Evolutionary conservation across 2,113 vertebrate genomes (phyloP).

Genomic region (zebrafish (Danio rerio)): GRCz12tu NC_133186.1:43043001-43043500

Average conservation of each 20-base stretch:
- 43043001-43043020: background rate
- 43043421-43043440: too few species aligned
- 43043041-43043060: conserved; percentile 48
- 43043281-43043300: background rate
- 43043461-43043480: too few species aligned
- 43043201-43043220: background rate
- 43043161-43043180: conserved; percentile 44
- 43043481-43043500: too few species aligned
- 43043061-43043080: conserved; percentile 57
- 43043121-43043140: conserved; percentile 41
- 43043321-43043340: background rate
- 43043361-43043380: background rate
- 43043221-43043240: background rate
- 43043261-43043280: background rate
- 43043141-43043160: conserved; percentile 17
- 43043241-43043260: background rate
- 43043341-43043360: background rate
- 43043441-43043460: too few species aligned
- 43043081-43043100: conserved; percentile 59
- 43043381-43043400: background rate
- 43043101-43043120: conserved; percentile 50
- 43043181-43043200: background rate
- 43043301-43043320: background rate
- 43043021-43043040: conserved; percentile 17
- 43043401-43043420: too few species aligned